These are phyloP conservation scores for Zophobas morio DNA, from an alignment of 1,140 invertebrate species.

Conservation along the genomic window DNA sequence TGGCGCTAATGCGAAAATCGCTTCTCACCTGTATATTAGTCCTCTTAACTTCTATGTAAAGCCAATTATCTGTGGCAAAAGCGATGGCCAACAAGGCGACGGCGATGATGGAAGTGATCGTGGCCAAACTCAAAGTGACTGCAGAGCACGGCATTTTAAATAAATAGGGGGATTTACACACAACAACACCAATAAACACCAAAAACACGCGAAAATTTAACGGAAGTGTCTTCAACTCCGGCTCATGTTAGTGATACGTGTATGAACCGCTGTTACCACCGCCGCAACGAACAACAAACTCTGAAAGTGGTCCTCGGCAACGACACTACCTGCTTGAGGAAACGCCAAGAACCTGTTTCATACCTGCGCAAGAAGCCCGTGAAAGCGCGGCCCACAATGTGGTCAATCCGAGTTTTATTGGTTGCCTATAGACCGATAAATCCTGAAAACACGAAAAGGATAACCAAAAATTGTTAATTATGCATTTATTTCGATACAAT, in stretches of 20 bases:
- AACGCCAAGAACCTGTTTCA: slow-evolving; percentile 56
- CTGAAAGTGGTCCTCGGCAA: slow-evolving; percentile 42
- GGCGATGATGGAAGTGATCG: slow-evolving; percentile 93
- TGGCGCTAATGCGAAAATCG: background rate
- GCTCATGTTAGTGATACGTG: slow-evolving; percentile 27
- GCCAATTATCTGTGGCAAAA: slow-evolving; percentile 96
- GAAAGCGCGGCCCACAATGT: slow-evolving; percentile 27
- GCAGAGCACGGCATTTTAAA: slow-evolving; percentile 93
- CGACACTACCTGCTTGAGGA: slow-evolving; percentile 32
- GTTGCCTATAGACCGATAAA: background rate
- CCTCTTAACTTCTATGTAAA: slow-evolving; percentile 91
- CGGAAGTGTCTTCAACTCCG: slow-evolving; percentile 42
- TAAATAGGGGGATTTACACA: slow-evolving; percentile 36
- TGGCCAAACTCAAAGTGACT: slow-evolving; percentile 93
- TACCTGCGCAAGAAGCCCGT: slow-evolving; percentile 48
- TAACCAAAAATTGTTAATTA: slow-evolving; percentile 7
- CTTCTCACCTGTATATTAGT: slow-evolving; percentile 85
- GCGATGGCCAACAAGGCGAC: slow-evolving; percentile 92
- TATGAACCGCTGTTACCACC: slow-evolving; percentile 44
- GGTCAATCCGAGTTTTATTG: background rate
- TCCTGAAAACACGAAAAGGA: background rate
- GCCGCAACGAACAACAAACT: slow-evolving; percentile 33
- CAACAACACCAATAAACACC: slow-evolving; percentile 28
- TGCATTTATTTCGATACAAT: background rate
- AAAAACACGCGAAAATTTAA: slow-evolving; percentile 14